Base-by-base conservation (phyloP, 2,113 vertebrate species). In the Vombatus ursinus region DNA sequence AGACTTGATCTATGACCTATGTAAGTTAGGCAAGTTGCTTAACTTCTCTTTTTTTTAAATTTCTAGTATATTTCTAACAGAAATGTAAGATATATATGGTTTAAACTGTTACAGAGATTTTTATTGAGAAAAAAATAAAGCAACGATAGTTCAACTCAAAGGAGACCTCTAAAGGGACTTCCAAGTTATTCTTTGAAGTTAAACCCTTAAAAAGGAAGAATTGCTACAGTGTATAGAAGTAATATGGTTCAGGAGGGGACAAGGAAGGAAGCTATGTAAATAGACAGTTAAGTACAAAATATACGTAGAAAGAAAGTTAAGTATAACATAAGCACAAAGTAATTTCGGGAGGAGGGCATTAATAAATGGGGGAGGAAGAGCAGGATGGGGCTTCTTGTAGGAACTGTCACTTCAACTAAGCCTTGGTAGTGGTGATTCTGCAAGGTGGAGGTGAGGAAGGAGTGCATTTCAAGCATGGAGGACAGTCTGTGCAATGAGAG, bases 401-500 rank as follows among this genome's bases (percentile, higher is more conserved):
- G 89, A 96, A 54, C 3, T 92, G 26, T 77, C 89, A 50, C 52
- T 94, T 94, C 47, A 93, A 91, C n/a, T 48, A 31, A 50, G 50
- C 91, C 54, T 95, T 49, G 96, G 68, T 91, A 28, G 94, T 93
- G 93, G 44, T 52, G 52, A 92, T n/a, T 77, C 61, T 77, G n/a
- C n/a, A 84, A 44, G n/a, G 19, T 84, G 19, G 19, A 84, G 19
- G 37, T 44, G 37, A 84, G 68, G n/a, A 95, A 77, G 50, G 53
- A 91, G 11, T 44, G n/a, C 49, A 68, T 93, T 22, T 1, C 37
- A 77, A 77, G 37, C 31, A 77, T 37, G 3, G 10, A n/a, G 68
- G 19, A 23, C 16, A 44, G 16, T 6, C 68, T 84, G 6, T 84
- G n/a, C 37, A 44, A 22, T 84, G 37, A 44, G 68, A 44, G 61